These are phyloP conservation scores for Agapostemon virescens DNA, from an alignment of 2,888 invertebrate genomes.

Conservation along the genomic window DNA sequence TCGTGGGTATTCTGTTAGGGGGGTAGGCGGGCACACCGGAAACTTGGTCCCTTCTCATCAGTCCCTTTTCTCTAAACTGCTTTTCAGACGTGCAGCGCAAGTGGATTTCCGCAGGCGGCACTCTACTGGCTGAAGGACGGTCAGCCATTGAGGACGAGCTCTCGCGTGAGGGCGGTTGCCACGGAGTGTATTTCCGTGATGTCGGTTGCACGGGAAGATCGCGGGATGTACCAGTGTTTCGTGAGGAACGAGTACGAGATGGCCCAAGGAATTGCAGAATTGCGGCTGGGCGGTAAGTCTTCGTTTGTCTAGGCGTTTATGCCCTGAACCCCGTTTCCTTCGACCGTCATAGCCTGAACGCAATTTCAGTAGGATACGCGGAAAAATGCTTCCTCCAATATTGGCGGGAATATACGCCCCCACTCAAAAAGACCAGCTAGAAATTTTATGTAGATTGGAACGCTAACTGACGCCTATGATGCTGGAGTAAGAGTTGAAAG, in stretches of 20 bases:
- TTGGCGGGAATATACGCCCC: background rate
- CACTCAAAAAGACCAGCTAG: background rate
- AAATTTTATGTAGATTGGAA: background rate
- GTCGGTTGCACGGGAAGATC: constrained; percentile 79
- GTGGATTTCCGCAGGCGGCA: constrained; percentile 78
- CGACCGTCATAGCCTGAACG: background rate
- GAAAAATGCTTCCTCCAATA: background rate
- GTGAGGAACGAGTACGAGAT: constrained; percentile 80
- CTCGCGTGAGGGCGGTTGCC: constrained; percentile 79
- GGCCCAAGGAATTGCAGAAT: constrained; percentile 80
- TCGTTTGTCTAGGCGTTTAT: constrained; percentile 38
- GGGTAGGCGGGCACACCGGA: background rate
- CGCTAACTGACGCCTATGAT: background rate
- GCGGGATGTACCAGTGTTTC: constrained; percentile 81
- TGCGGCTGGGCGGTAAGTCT: constrained; percentile 80
- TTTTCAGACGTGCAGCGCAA: constrained; percentile 79
- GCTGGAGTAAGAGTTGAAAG: background rate
- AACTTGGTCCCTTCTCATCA: constrained; percentile 59
- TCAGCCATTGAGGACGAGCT: constrained; percentile 78
- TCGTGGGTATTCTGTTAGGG: constrained; percentile 15
- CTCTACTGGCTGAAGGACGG: constrained; percentile 81
- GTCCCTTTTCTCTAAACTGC: constrained; percentile 62
- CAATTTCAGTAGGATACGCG: background rate
- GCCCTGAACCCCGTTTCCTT: background rate
- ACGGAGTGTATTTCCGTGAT: constrained; percentile 82